Evolutionary conservation across 1,140 invertebrate species (phyloP), one percentile per base, ranked within the genome.

Genomic region (Drosophila leontia): DNA sequence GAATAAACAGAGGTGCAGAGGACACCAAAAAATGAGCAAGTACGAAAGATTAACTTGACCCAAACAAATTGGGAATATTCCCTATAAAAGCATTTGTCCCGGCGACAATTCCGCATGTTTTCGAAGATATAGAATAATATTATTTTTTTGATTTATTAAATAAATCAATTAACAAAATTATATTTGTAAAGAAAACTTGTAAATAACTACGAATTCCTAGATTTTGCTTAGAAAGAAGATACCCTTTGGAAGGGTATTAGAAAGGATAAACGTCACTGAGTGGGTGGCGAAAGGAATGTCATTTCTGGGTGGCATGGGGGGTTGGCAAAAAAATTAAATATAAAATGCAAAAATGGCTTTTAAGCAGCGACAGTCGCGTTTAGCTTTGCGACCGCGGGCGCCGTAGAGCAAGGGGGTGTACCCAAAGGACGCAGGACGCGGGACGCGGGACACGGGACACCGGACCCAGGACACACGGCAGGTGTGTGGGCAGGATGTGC

Each of bases 271-370:
- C 70, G 48, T 56, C 68, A 34, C 53, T 42, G 26, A 35, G 47
- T n/a, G 19, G 58, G 11, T 1, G 48, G 15, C 15, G 8, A 34
- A 45, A 35, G 13, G 48, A 47, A 42, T 53, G 67, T n/a, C 34
- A 34, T 35, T 45, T 45, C 57, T 23, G n/a, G 32, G 19, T 1
- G 32, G 17, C 12, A 7, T 4, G n/a, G 63, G 39, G 9, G 15
- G 15, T 11, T 19, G 35, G 8, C 42, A 62, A 69, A 80, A 82
- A 87, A 88, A 88, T 83, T 80, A 83, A 83, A 87, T 87, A 80
- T 88, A 87, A 88, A 83, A 87, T 88, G 83, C 83, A 88, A 87
- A 87, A 87, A 87, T 87, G 68, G 80, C 84, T 87, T 87, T 87
- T 88, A 88, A 87, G 84, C 80, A 88, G 80, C 76, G 80, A 78